Base-by-base conservation (phyloP, 2,797 vertebrate species). In the Champsocephalus esox region DNA sequence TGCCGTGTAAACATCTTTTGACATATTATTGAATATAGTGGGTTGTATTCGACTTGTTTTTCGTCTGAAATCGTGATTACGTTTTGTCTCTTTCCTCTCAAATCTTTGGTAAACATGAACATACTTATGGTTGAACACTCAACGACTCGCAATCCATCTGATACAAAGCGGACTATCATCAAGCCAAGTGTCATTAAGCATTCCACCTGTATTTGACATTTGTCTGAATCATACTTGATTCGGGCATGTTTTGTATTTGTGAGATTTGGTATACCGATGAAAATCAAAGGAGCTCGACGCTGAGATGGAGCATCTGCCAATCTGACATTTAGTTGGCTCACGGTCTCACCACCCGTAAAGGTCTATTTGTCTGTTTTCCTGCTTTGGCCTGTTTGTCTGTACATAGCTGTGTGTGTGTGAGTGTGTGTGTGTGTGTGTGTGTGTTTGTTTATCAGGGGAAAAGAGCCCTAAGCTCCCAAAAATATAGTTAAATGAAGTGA, bases 311-410 rank as follows among this genome's bases (percentile, higher is more conserved):
- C 66, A 71, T 87, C 83, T 80, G 78, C 72, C 86, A 89, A 76
- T 79, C 73, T 95, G 93, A 91, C 92, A 92, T 94, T 94, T 92
- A 82, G 79, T 78, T 65, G 77, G 70, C 79, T 84, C 67, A 11
- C 52, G 21, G 79, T 86, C 70, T 81, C 77, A 74, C 79, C 77
- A 65, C 44, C 78, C 55, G 46, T 48, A 89, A 90, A 92, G 77
- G 80, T 80, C 77, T 87, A 77, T 86, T 87, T 87, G 65, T 62
- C 52, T 84, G 54, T 84, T 80, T 79, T 73, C 73, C 52, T 69
- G 68, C 68, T 61, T 46, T 62, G 58, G 73, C 49, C 52, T 12
- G 2, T 64, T 79, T 70, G 41, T 79, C 55, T 48, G 21, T 14
- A 41, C 45, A 64, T 46, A 73, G 14, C 6, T 46, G 12, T 62